A percentile compares a stretch with the other conserved stretches of the same genome.
These are phyloP conservation scores for Epizoanthus stellaris DNA, from an alignment of 92 coral and sea anemone genomes.

Conservation along the genomic window DNA sequence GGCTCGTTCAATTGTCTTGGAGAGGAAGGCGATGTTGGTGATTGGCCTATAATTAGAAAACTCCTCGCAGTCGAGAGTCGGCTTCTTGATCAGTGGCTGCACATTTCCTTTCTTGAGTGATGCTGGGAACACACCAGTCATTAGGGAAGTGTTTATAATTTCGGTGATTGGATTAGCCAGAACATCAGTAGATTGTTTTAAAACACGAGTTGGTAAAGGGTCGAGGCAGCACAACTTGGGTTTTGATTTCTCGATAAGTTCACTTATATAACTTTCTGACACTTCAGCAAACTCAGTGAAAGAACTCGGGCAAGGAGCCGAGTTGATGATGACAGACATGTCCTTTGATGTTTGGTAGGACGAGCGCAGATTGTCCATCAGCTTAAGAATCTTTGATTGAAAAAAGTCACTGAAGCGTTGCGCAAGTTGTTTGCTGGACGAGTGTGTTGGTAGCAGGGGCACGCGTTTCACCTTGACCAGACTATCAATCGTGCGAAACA, in stretches of 20 bases:
- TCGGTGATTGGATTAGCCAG: conserved; percentile 44
- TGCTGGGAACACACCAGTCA: conserved; percentile 48
- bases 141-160: conserved; percentile 49
- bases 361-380: conserved; percentile 34
- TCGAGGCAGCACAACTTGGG: conserved; percentile 50
- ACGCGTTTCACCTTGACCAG: conserved; percentile 21
- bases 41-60: conserved; percentile 49
- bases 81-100: conserved; percentile 55
- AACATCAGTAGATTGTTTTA: conserved; percentile 36
- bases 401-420: conserved; percentile 5
- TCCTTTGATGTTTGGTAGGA: neutral
- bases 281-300: conserved; percentile 25
- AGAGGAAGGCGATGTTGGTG: conserved; percentile 50
- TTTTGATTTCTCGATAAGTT: conserved; percentile 34
- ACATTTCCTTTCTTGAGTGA: conserved; percentile 44
- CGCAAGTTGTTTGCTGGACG: conserved; percentile 21
- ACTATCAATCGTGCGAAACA: conserved; percentile 22
- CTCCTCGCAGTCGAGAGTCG: conserved; percentile 45
- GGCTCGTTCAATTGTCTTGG: conserved; percentile 13
- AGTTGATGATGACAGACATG: conserved; percentile 7
- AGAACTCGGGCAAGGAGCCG: conserved; percentile 13
- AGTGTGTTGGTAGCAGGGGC: conserved; percentile 29
- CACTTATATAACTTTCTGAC: conserved; percentile 15
- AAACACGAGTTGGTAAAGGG: conserved; percentile 34
- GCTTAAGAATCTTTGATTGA: conserved; percentile 19